Evolutionary conservation across 2,888 invertebrate species (phyloP), one percentile per base, ranked within the genome.

Genomic region (Orchesellides sinensis): DNA sequence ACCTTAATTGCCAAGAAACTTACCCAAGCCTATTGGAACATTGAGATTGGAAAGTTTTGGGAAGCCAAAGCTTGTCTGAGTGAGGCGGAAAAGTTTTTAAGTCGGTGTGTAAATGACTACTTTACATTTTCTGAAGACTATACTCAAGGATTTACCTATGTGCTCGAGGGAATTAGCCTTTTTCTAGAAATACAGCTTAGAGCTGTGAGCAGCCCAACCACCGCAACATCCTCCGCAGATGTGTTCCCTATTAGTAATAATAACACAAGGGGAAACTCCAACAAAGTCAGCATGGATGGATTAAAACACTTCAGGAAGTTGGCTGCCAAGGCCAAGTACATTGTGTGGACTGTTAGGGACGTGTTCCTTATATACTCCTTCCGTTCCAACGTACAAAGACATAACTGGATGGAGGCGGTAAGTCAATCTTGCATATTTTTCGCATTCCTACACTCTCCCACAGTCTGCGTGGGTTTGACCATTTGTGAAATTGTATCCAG

Each of bases 361-460:
- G 68, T 61, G n/a, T 83, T 83, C 52, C 45, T 73, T 4, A 59
- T 65, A 10, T 72, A 78, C 19, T 83, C 72, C 35, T 25, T 27
- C 2, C 47, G 66, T 10, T 35, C 79, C 8, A 74, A 63, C 19
- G 69, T 83, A n/a, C 68, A 83, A 10, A 59, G 40, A 25, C 21
- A 10, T 10, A 63, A 83, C 17, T 83, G 68, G 69, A 68, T 83
- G 74, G 83, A 79, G 54, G 49, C 56, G 35, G 83, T 83, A 40
- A 27, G 2, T 32, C 32, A 32, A 32, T 32, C 5, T 32, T 32
- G 32, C 5, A 32, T 32, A 32, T 32, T 32, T 6, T 10, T 19
- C 6, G 40, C 40, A 35, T n/a, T n/a, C n/a, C n/a, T n/a, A n/a
- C n/a, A n/a, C n/a, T n/a, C n/a, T n/a, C n/a, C n/a, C n/a, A n/a